phyloP scores from a whole-genome alignment of 2,113 vertebrate species.

The Passer montanus region DNA sequence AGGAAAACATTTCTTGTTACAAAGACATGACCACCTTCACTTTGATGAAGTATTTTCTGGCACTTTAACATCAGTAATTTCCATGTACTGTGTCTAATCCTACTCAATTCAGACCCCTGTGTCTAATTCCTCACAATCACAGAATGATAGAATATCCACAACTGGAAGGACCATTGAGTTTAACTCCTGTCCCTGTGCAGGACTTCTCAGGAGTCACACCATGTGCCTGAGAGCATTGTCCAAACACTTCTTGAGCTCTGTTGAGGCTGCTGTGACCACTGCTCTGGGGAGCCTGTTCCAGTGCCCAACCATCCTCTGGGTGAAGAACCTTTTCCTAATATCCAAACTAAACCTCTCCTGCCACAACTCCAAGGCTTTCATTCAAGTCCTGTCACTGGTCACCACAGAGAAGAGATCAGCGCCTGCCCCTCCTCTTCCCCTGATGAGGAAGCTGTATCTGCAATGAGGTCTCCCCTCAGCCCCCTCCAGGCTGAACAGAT shows the following conservation, averaged over 20 bases:
- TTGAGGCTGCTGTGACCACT: neutral
- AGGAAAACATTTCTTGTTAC: neutral
- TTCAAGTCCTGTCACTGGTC: rapidly evolving
- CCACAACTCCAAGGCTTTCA: neutral
- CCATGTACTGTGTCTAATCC: neutral
- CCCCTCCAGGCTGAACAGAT: neutral
- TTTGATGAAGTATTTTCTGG: neutral
- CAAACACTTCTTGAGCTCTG: neutral
- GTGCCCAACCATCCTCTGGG: neutral
- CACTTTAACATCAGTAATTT: neutral
- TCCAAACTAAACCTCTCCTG: neutral
- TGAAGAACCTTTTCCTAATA: neutral
- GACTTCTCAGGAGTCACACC: neutral
- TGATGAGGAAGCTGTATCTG: neutral
- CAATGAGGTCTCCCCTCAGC: neutral
- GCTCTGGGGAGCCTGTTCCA: neutral
- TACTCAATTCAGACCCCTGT: neutral
- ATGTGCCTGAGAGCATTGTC: no score
- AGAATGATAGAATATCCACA: neutral
- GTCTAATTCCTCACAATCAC: neutral
- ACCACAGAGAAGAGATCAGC: neutral
- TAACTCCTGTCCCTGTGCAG: neutral
- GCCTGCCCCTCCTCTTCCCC: neutral
- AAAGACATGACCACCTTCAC: neutral
- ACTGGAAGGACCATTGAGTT: neutral